These are phyloP conservation scores for Zaprionus taronus DNA, from an alignment of 1,140 invertebrate genomes.

Conservation along the genomic window DNA sequence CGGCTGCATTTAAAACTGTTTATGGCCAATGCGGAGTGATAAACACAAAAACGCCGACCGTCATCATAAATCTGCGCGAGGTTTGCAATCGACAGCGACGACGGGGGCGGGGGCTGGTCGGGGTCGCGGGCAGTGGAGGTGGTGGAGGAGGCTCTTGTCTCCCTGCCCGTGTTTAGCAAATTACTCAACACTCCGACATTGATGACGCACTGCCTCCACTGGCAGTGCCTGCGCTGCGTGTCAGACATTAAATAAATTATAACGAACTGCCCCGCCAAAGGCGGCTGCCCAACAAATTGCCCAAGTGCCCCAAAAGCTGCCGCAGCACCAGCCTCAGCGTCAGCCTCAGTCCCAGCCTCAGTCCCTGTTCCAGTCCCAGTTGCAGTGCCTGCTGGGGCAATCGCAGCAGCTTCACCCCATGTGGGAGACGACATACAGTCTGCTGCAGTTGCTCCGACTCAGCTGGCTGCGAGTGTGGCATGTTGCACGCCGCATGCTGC, in stretches of 20 bases:
- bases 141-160: neutral
- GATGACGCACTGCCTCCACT: constrained; percentile 39
- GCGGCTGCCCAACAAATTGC: constrained; percentile 61
- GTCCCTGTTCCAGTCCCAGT: neutral
- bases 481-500: constrained; percentile 2
- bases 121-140: neutral
- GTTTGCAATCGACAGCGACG: constrained; percentile 35
- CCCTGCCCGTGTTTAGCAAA: constrained; percentile 68
- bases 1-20: constrained; percentile 62
- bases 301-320: constrained; percentile 9
- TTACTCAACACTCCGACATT: constrained; percentile 71
- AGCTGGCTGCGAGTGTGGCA: neutral
- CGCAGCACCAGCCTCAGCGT: constrained; percentile 1
- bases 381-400: constrained; percentile 5
- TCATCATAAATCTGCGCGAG: constrained; percentile 49
- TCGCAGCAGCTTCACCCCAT: constrained; percentile 21
- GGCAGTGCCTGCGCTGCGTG: neutral
- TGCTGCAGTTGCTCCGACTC: constrained; percentile 40
- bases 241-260: constrained; percentile 76
- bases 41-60: constrained; percentile 54
- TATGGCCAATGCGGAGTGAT: constrained; percentile 48
- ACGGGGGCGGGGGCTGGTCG: too few species aligned
- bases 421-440: constrained; percentile 78
- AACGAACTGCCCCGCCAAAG: constrained; percentile 55
- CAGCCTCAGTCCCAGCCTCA: neutral